Evolutionary conservation across 2,113 vertebrate species (phyloP).

Genomic region (Rafetus swinhoei): DNA sequence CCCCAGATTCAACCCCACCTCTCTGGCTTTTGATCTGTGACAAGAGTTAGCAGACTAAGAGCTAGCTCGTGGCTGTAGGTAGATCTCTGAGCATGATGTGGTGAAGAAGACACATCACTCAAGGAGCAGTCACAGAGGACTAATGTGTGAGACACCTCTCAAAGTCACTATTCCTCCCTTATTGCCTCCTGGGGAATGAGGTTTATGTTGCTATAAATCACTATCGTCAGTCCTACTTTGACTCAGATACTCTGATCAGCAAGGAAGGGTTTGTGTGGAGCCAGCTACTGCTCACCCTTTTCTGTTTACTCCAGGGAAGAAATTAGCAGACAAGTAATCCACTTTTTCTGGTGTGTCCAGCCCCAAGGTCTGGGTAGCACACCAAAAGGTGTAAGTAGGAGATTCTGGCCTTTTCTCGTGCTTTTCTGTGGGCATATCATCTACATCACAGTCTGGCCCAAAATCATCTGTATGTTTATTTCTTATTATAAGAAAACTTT

Average conservation of each 20-base stretch:
- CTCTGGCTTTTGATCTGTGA: not conserved
- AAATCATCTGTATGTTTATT: not conserved
- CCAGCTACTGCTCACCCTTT: not conserved
- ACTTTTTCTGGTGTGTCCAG: not conserved
- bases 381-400: not conserved
- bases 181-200: not conserved
- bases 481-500: not conserved
- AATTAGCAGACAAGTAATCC: fast-evolving
- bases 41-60: not conserved
- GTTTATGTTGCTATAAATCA: not conserved
- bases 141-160: not conserved
- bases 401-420: not conserved
- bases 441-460: not conserved
- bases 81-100: not conserved
- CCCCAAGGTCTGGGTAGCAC: not conserved
- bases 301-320: not conserved
- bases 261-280: not conserved
- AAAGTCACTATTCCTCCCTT: fast-evolving
- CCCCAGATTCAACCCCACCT: not conserved
- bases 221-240: not conserved
- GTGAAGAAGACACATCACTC: not conserved
- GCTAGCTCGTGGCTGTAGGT: not conserved
- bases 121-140: not conserved
- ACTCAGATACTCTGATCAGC: not conserved
- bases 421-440: not conserved